phyloP scores from a whole-genome alignment of 53 echinoderm and acorn worm species.

The Holothuria scabra region DNA sequence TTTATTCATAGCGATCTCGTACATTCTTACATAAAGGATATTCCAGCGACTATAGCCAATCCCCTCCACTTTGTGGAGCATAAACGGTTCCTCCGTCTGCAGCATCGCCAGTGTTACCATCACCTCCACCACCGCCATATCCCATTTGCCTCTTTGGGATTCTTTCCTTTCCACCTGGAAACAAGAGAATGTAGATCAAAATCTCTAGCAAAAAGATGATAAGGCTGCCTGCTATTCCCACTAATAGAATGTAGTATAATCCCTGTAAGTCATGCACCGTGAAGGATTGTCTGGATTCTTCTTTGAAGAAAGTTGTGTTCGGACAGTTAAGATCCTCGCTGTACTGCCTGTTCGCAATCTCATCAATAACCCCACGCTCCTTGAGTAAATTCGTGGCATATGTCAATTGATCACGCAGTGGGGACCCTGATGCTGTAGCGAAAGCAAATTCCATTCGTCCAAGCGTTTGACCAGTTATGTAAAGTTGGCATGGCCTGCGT shows the following conservation, averaged over 20 bases:
- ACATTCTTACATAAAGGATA: too few species aligned
- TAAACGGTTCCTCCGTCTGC: too few species aligned
- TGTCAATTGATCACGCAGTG: constrained; percentile 89
- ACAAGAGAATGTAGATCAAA: constrained; percentile 58
- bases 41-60: too few species aligned
- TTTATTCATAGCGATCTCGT: too few species aligned
- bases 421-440: constrained; percentile 85
- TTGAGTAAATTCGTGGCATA: constrained; percentile 69
- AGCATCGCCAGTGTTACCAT: too few species aligned
- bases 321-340: constrained; percentile 66
- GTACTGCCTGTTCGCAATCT: constrained; percentile 60
- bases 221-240: constrained; percentile 72
- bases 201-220: constrained; percentile 81
- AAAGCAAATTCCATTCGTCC: constrained; percentile 85
- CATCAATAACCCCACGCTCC: constrained; percentile 50
- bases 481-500: constrained; percentile 82
- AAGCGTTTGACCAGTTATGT: constrained; percentile 68
- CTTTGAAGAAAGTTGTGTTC: constrained; percentile 67
- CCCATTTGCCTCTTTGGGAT: not conserved
- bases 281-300: constrained; percentile 71
- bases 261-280: constrained; percentile 86
- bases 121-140: too few species aligned
- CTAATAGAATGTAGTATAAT: constrained; percentile 74
- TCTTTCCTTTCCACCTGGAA: constrained; percentile 10
- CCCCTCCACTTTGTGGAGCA: too few species aligned